phyloP scores from a whole-genome alignment of 2,797 vertebrate species.

The Denticeps clupeoides region DNA sequence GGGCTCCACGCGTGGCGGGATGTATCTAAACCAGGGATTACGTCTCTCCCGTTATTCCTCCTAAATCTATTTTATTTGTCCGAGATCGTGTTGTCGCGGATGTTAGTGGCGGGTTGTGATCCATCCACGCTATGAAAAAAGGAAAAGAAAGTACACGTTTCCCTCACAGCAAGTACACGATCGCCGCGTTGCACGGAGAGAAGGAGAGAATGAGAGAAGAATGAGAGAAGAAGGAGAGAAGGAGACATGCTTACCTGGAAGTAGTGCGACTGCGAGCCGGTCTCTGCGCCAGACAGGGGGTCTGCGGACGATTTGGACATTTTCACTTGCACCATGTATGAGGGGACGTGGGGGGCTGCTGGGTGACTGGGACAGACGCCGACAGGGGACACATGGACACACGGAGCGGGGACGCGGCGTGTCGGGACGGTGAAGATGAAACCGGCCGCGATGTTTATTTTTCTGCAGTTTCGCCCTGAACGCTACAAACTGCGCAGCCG shows the following conservation, averaged over 20 bases:
- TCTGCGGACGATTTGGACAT: constrained; percentile 70
- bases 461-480: background rate
- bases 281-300: constrained; percentile 60
- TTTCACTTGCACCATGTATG: constrained; percentile 69
- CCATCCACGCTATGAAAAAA: constrained; percentile 9
- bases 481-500: constrained; percentile 31
- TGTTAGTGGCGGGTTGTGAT: constrained; percentile 30
- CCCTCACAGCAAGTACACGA: constrained; percentile 47
- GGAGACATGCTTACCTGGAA: constrained; percentile 55
- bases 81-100: constrained; percentile 5
- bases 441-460: too few relatives aligned
- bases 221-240: background rate
- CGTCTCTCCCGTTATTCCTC: too few relatives aligned
- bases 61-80: background rate
- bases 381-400: constrained; percentile 40
- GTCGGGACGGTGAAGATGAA: constrained; percentile 9
- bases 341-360: constrained; percentile 51
- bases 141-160: constrained; percentile 31
- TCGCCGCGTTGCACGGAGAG: constrained; percentile 10
- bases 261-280: constrained; percentile 62
- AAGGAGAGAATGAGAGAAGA: background rate
- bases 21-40: too few relatives aligned
- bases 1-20: too few relatives aligned
- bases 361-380: constrained; percentile 44
- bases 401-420: constrained; percentile 24